Percentiles rank a stretch among this genome's conserved stretches.
These are phyloP conservation scores for Nephrotoma guestfalica DNA, from an alignment of 2,888 invertebrate species.

Conservation along the genomic window DNA sequence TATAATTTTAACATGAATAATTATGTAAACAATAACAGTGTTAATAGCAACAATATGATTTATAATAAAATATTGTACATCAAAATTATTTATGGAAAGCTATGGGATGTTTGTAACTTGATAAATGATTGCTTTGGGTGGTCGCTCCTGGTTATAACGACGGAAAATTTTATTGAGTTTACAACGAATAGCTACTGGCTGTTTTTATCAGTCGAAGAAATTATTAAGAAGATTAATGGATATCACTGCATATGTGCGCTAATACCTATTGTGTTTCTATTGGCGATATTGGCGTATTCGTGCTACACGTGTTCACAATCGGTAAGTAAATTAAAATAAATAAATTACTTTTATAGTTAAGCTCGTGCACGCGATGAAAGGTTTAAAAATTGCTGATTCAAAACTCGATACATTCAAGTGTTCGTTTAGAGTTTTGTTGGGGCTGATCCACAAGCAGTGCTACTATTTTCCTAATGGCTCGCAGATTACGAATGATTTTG, in stretches of 20 bases:
- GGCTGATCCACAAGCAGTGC: too few species aligned
- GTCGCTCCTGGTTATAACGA: slow-evolving; percentile 22
- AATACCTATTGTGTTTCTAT: slow-evolving; percentile 15
- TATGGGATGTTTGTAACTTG: slow-evolving; percentile 19
- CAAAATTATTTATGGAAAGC: slow-evolving; percentile 21
- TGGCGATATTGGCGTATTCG: slow-evolving; percentile 15
- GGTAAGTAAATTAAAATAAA: slow-evolving; percentile 17
- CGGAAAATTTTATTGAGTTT: slow-evolving; percentile 24
- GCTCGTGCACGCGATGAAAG: too few species aligned
- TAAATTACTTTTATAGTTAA: too few species aligned
- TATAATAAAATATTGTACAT: slow-evolving; percentile 18
- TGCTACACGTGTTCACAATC: slow-evolving; percentile 20
- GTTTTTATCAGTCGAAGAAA: slow-evolving; percentile 14
- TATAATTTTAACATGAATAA: neutral
- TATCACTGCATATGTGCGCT: slow-evolving; percentile 16
- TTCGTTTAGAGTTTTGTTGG: too few species aligned
- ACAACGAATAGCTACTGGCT: slow-evolving; percentile 26
- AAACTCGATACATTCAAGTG: too few species aligned
- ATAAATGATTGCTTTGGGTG: slow-evolving; percentile 25
- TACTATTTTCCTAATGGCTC: too few species aligned
- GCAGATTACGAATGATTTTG: too few species aligned
- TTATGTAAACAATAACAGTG: neutral
- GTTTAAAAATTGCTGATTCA: too few species aligned
- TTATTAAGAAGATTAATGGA: neutral
- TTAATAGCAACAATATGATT: neutral